phyloP scores from a whole-genome alignment of 35 echinoderm and acorn worm species.

The Diadema setosum region DNA sequence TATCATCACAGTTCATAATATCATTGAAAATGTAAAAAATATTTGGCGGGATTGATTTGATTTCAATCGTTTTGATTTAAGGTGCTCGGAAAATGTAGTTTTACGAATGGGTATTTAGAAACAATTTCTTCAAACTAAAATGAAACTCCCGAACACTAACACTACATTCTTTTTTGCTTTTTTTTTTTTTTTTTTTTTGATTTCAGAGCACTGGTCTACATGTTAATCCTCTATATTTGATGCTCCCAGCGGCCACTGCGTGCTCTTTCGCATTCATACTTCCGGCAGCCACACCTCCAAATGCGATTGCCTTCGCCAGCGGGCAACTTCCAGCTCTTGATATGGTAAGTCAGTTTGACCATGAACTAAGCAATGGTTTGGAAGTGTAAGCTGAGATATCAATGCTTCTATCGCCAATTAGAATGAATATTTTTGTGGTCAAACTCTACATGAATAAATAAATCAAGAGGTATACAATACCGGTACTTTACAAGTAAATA shows the following conservation, averaged over 20 bases:
- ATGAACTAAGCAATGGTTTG: background rate
- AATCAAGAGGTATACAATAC: background rate
- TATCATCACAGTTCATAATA: background rate
- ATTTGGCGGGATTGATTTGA: background rate
- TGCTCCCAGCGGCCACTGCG: constrained; percentile 67
- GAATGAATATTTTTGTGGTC: background rate
- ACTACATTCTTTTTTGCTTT: too few species aligned
- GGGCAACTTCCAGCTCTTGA: constrained; percentile 69
- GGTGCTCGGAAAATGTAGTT: too few species aligned
- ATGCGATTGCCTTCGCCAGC: constrained; percentile 83
- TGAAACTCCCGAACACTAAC: too few species aligned
- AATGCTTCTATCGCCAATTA: background rate
- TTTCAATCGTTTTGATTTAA: too few species aligned
- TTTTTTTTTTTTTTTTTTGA: background rate
- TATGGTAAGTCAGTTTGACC: constrained; percentile 64
- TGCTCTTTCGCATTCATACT: constrained; percentile 94
- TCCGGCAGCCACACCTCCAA: constrained; percentile 85
- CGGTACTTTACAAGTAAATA: background rate
- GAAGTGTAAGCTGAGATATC: background rate
- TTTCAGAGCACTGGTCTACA: constrained; percentile 38
- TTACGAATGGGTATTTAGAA: too few species aligned
- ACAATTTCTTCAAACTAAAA: too few species aligned
- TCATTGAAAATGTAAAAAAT: background rate
- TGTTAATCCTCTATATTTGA: constrained; percentile 72
- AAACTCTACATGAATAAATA: background rate